A percentile compares a stretch with the other conserved stretches of the same genome.
Conservation (phyloP, 2,797 vertebrate genomes). For the Pristis pectinata region DNA sequence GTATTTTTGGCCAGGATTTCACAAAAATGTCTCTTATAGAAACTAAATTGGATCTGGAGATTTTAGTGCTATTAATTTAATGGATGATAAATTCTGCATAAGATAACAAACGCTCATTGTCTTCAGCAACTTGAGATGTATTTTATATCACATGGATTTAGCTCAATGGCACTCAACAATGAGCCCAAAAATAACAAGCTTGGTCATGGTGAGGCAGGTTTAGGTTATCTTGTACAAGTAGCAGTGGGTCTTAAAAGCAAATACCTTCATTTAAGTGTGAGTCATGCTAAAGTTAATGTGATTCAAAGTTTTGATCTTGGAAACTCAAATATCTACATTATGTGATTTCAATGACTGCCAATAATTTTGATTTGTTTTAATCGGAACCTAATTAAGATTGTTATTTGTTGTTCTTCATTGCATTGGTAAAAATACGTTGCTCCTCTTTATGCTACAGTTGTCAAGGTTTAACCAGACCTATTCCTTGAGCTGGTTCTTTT, state of each 20-base stretch:
- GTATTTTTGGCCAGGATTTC: not conserved
- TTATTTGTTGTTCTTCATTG: not conserved
- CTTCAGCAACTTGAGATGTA: not conserved
- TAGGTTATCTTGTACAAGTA: not conserved
- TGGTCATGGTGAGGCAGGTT: not conserved
- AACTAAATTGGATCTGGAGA: not conserved
- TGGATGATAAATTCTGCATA: not conserved
- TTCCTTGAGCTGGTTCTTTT: not conserved
- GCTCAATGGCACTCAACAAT: not conserved
- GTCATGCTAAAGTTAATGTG: not conserved
- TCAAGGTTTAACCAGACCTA: not conserved
- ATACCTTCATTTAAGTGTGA: not conserved
- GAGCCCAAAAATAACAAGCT: not conserved
- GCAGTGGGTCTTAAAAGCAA: not conserved
- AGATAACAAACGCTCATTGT: not conserved
- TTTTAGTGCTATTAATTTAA: not conserved
- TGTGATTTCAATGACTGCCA: not conserved
- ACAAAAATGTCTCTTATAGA: not conserved
- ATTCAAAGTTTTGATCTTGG: not conserved
- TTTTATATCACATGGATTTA: not conserved
- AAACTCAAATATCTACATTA: not conserved
- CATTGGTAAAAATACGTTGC: not conserved
- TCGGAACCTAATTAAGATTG: not conserved
- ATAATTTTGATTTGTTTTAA: not conserved
- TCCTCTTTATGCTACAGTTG: not conserved